Conservation (phyloP, 35 echinoderm and acorn worm species). For the Anneissia japonica region DNA sequence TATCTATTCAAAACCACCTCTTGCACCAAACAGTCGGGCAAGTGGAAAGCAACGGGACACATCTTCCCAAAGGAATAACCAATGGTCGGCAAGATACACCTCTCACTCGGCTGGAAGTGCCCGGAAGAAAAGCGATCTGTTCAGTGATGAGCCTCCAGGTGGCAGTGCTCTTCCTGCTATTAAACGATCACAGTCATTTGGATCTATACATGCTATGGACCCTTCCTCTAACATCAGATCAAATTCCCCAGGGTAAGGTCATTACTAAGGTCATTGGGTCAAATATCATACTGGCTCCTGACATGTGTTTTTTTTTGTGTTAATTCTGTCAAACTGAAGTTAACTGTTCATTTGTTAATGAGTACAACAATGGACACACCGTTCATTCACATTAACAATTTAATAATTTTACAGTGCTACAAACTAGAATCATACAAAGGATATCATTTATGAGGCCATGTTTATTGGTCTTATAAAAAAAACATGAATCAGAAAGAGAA, state of each 20-base stretch:
- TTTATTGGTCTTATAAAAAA: too few relatives aligned
- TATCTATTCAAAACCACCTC: conserved; percentile 33
- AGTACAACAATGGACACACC: too few relatives aligned
- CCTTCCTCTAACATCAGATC: background rate
- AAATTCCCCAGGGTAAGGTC: background rate
- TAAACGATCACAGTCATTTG: background rate
- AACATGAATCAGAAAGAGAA: too few relatives aligned
- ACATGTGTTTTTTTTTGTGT: too few relatives aligned
- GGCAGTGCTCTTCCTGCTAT: background rate
- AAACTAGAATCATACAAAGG: too few relatives aligned
- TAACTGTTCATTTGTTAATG: too few relatives aligned
- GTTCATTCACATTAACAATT: too few relatives aligned
- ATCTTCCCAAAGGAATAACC: background rate
- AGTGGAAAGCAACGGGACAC: background rate
- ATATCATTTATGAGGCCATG: too few relatives aligned
- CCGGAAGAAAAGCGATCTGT: background rate
- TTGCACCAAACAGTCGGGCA: conserved; percentile 39
- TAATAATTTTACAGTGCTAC: too few relatives aligned
- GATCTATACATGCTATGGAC: background rate
- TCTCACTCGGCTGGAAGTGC: background rate
- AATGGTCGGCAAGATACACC: background rate
- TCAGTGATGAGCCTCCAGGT: background rate
- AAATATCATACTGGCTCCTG: too few relatives aligned
- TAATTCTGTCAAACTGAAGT: too few relatives aligned
- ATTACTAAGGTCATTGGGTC: too few relatives aligned